Evolutionary conservation across 2,113 vertebrate genomes (phyloP).

Genomic region (Australoheros scitulus): DNA sequence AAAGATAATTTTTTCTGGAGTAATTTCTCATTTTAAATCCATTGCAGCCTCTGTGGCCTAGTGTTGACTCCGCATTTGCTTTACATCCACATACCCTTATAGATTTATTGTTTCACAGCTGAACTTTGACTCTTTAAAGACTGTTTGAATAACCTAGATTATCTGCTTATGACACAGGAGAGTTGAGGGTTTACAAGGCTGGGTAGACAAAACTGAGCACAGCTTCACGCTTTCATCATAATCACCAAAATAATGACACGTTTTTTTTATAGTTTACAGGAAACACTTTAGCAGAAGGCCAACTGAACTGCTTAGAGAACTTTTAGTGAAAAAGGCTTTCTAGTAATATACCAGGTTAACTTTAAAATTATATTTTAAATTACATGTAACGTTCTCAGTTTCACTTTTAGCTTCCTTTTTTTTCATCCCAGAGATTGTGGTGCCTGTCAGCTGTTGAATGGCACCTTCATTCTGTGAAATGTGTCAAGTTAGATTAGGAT

Average conservation of each 20-base stretch:
- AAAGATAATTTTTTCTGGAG: background rate
- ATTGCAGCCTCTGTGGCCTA: background rate
- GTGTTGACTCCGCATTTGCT: background rate
- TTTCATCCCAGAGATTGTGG: background rate
- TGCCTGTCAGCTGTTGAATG: slow-evolving; percentile 16
- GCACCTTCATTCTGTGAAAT: slow-evolving; percentile 64
- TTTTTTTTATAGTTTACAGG: background rate
- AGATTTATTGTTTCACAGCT: slow-evolving; percentile 37
- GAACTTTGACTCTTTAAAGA: slow-evolving; percentile 38
- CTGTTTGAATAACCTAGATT: slow-evolving; percentile 3
- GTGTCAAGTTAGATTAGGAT: slow-evolving; percentile 75
- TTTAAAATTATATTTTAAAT: background rate
- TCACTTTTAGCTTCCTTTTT: slow-evolving; percentile 29
- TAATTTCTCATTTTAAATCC: background rate
- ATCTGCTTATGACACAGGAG: slow-evolving; percentile 50
- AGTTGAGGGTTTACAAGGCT: background rate
- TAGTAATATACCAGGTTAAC: background rate
- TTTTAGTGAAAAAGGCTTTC: background rate
- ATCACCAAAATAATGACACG: slow-evolving; percentile 1
- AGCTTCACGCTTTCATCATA: slow-evolving; percentile 16
- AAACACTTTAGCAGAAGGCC: background rate
- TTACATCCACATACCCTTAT: background rate
- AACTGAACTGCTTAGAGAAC: background rate
- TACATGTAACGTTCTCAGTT: background rate
- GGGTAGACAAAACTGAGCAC: background rate